Evolutionary conservation across 2,797 vertebrate species (phyloP).

Genomic region (Fringilla coelebs): DNA sequence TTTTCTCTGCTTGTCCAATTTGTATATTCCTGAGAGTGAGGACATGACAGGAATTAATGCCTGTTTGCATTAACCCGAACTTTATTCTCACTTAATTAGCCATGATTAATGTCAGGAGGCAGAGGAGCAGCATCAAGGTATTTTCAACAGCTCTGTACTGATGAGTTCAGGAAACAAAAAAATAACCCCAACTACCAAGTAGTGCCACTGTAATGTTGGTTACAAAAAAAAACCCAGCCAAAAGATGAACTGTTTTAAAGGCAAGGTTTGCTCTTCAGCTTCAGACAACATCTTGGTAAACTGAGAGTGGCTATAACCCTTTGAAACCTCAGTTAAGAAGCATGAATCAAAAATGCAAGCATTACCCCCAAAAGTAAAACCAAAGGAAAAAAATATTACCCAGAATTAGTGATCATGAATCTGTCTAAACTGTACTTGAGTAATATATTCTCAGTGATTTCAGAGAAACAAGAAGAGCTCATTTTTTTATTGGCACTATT

Average conservation of each 20-base stretch:
- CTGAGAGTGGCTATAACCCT: not conserved
- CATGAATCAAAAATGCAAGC: not conserved
- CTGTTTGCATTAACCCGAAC: slow-evolving; percentile 12
- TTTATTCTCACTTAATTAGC: slow-evolving; percentile 51
- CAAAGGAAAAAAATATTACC: not conserved
- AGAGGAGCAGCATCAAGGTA: slow-evolving; percentile 5
- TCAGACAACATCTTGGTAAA: not conserved
- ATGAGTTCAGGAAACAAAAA: not conserved
- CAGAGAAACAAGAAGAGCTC: not conserved
- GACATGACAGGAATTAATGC: slow-evolving; percentile 38
- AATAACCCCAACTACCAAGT: not conserved
- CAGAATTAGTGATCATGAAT: not conserved
- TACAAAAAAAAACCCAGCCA: not conserved
- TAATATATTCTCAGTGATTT: not conserved
- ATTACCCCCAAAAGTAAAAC: not conserved
- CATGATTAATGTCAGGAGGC: slow-evolving; percentile 37
- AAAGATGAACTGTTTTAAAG: slow-evolving; percentile 4
- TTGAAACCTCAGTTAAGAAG: not conserved
- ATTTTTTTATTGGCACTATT: not conserved
- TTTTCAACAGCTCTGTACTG: slow-evolving; percentile 47
- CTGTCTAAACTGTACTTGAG: not conserved
- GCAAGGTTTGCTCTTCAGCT: not conserved
- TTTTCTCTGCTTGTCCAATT: slow-evolving; percentile 12
- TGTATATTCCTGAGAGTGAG: not conserved
- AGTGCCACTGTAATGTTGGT: not conserved